Conservation (phyloP, 2,888 invertebrate species). For the Gnatocerus cornutus region DNA sequence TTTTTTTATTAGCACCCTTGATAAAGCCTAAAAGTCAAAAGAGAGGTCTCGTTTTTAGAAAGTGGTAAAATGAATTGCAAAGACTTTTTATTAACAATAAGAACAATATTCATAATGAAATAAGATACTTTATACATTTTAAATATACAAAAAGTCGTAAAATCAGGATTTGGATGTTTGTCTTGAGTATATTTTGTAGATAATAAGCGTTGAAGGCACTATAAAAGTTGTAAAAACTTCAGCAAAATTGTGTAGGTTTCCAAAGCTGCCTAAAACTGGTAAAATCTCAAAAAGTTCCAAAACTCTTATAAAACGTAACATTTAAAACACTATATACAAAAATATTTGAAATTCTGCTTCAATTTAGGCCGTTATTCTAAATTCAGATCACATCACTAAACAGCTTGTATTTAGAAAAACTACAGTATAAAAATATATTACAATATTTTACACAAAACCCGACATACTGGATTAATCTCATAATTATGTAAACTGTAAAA, state of each 20-base stretch:
- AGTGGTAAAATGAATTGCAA: no score
- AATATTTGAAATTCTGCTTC: slow-evolving; percentile 16
- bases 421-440: slow-evolving; percentile 38
- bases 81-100: slow-evolving; percentile 61
- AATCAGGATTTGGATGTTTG: slow-evolving; percentile 25
- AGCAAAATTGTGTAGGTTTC: neutral
- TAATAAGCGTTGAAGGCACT: slow-evolving; percentile 39
- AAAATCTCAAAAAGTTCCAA: slow-evolving; percentile 13
- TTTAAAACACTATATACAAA: slow-evolving; percentile 11
- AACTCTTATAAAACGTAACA: slow-evolving; percentile 12
- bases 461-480: slow-evolving; percentile 13
- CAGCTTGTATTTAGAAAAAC: slow-evolving; percentile 15
- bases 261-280: slow-evolving; percentile 27
- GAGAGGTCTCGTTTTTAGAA: no score
- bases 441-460: slow-evolving; percentile 38
- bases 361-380: slow-evolving; percentile 30
- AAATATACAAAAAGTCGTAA: slow-evolving; percentile 33
- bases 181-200: slow-evolving; percentile 37
- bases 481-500: slow-evolving; percentile 22
- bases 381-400: slow-evolving; percentile 34
- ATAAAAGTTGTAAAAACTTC: slow-evolving; percentile 28
- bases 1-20: no score
- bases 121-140: slow-evolving; percentile 51
- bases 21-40: no score
- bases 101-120: slow-evolving; percentile 60